Evolutionary conservation across 2,797 vertebrate genomes (phyloP).

Genomic region (Clarias pachynema): DNA sequence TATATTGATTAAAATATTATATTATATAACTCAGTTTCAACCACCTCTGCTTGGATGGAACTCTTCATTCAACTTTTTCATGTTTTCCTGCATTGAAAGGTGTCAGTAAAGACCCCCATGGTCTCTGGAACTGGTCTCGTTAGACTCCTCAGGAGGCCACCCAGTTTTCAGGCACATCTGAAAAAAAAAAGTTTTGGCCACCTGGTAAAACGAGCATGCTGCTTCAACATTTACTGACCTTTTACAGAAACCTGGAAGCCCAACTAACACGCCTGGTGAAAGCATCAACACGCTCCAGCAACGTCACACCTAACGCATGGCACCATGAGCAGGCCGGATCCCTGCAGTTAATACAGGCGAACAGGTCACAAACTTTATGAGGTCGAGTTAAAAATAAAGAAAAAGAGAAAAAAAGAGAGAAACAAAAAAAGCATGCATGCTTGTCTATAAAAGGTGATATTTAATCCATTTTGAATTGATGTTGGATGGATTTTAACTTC

Average conservation of each 20-base stretch:
- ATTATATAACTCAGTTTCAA: background rate
- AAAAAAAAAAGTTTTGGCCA: conserved; percentile 43
- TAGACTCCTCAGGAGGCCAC: conserved; percentile 33
- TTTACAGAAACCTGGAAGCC: conserved; percentile 36
- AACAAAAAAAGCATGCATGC: background rate
- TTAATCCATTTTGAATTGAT: background rate
- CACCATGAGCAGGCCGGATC: background rate
- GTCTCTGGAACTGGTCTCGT: conserved; percentile 12
- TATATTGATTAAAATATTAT: too few species aligned
- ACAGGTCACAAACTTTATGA: background rate
- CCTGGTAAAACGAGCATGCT: conserved; percentile 18
- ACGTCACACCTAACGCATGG: conserved; percentile 7
- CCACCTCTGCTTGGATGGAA: background rate
- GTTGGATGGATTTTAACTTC: background rate
- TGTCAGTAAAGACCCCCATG: background rate
- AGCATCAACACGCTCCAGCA: conserved; percentile 30
- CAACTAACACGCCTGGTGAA: conserved; percentile 16
- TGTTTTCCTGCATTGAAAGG: background rate
- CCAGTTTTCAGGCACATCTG: conserved; percentile 45
- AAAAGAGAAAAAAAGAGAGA: background rate
- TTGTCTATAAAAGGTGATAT: background rate
- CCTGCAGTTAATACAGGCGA: background rate
- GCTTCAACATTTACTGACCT: conserved; percentile 32
- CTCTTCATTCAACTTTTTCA: background rate
- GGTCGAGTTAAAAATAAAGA: background rate